Evolutionary conservation across 2,113 vertebrate genomes (phyloP).

Genomic region (Cynoglossus semilaevis): DNA sequence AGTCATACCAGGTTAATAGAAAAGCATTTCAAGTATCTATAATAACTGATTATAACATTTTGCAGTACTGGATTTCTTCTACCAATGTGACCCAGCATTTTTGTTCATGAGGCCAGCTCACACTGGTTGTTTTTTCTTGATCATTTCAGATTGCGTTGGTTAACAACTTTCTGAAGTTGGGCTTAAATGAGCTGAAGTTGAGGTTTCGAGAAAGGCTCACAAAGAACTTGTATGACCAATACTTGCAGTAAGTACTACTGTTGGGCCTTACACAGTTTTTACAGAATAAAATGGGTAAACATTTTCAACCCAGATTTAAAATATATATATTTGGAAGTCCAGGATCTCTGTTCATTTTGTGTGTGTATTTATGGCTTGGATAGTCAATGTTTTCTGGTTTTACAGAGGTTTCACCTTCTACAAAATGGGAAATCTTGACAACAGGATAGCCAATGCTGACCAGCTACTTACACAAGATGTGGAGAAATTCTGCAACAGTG

Average conservation of each 20-base stretch:
- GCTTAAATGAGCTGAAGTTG: conserved; percentile 92
- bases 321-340: no score
- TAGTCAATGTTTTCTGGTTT: neutral
- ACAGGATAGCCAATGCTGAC: conserved; percentile 95
- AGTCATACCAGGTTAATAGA: no score
- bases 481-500: conserved; percentile 97
- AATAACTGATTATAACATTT: no score
- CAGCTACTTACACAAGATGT: conserved; percentile 97
- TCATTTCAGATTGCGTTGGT: conserved; percentile 89
- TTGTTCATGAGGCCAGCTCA: no score
- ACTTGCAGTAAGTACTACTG: conserved; percentile 86
- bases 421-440: conserved; percentile 99
- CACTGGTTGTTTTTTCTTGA: neutral
- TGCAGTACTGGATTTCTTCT: no score
- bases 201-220: conserved; percentile 91
- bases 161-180: conserved; percentile 96
- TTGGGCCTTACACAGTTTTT: no score
- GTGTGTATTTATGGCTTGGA: neutral
- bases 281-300: no score
- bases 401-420: conserved; percentile 92
- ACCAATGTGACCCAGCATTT: no score
- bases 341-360: no score
- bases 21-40: no score
- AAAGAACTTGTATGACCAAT: conserved; percentile 91
- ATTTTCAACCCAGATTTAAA: no score